A percentile compares a stretch with the other conserved stretches of the same genome.
Evolutionary conservation across 1,140 invertebrate species (phyloP).

Genomic region (Manduca sexta): DNA sequence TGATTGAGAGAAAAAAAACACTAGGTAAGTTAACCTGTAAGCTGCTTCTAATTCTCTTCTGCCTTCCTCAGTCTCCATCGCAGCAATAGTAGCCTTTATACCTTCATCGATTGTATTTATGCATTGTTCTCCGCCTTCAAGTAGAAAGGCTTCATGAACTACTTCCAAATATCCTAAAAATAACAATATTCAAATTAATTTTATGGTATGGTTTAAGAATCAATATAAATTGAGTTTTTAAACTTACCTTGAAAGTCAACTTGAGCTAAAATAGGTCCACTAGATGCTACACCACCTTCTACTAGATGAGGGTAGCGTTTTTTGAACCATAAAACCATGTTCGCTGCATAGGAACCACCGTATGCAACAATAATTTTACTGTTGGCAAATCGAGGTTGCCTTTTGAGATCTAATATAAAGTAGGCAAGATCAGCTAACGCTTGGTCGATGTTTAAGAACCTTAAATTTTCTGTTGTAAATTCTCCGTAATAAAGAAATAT

Average conservation of each 20-base stretch:
- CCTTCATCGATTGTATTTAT: conserved; percentile 69
- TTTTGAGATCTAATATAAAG: conserved; percentile 77
- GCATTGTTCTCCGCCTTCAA: conserved; percentile 67
- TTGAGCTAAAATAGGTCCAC: conserved; percentile 81
- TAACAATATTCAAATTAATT: no score
- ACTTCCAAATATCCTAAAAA: conserved; percentile 60
- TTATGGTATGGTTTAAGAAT: neutral
- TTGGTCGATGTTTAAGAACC: conserved; percentile 82
- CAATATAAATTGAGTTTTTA: no score
- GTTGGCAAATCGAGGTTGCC: conserved; percentile 41
- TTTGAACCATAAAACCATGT: conserved; percentile 84
- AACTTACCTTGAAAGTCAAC: conserved; percentile 77
- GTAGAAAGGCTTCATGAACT: conserved; percentile 72
- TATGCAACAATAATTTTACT: conserved; percentile 67
- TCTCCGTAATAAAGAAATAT: conserved; percentile 60
- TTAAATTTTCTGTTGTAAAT: conserved; percentile 76
- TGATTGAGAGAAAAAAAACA: no score
- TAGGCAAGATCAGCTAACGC: conserved; percentile 84
- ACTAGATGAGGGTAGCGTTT: conserved; percentile 85
- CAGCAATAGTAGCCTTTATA: conserved; percentile 55
- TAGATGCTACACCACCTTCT: conserved; percentile 80
- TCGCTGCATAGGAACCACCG: conserved; percentile 89
- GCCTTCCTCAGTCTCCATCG: conserved; percentile 48
- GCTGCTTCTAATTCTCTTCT: conserved; percentile 30
- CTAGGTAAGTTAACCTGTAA: conserved; percentile 22